Evolutionary conservation across 2,888 invertebrate genomes (phyloP), one percentile per base, ranked within the genome.

Genomic region (Ectemnius continuus): DNA sequence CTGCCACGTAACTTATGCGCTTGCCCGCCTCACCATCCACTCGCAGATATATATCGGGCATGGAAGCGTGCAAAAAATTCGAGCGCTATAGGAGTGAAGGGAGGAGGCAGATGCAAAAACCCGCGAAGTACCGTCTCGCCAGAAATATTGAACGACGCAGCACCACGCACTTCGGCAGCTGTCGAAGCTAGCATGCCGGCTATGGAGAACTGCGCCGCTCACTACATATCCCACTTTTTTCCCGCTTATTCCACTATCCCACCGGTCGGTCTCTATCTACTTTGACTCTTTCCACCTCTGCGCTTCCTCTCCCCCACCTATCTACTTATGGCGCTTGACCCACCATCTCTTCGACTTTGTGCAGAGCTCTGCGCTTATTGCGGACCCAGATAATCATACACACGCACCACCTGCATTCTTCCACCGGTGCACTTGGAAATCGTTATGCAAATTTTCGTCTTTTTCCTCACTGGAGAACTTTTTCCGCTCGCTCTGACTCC

Each of bases 141-240:
- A 76, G 80, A 79, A 79, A 68, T 79, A 80, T 81, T 72, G 81
- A 76, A 72, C 74, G 74, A 80, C 81, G 73, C 73, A 75, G 47
- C 68, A 69, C 64, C 62, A 76, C 81, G 78, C 76, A 69, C 70
- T 78, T 81, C 70, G 47, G 56, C 73, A 57, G 60, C 79, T 58
- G 16, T 52, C 52, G 52, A 52, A 16, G 16, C n/a, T 52, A 6
- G 14, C 52, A 6, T 52, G 1, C 36, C 36, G 2, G 36, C 36
- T 2, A 6, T 2, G 36, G 36, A 36, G 36, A 11, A 36, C 36
- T 8, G 36, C 36, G 36, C 36, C 46, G 6, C 16, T 18, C 48
- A 48, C 16, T 52, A 26, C 23, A 23, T 52, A 14, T 45, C 45
- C 36, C 36, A 14, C 16, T 36, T 26, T 26, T 36, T 23, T 36